Evolutionary conservation across 1,140 invertebrate genomes (phyloP).

Genomic region (Gryllus bimaculatus): DNA sequence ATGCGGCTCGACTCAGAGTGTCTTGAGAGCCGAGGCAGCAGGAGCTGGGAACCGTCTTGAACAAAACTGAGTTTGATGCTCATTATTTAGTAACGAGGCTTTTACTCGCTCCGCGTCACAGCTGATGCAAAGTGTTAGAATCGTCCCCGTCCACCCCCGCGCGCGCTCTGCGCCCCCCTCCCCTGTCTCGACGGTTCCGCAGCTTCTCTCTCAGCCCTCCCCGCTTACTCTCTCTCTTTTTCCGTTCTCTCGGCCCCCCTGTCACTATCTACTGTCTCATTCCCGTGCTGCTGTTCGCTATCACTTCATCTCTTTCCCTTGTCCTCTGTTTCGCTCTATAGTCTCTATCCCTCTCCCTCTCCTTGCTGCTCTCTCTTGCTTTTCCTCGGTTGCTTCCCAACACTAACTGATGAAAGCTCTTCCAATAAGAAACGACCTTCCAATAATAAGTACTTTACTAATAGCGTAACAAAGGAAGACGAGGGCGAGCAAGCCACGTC

Average conservation of each 20-base stretch:
- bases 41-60: neutral
- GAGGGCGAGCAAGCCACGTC: too few relatives aligned
- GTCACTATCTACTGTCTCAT: too few relatives aligned
- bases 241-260: neutral
- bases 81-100: constrained; percentile 20
- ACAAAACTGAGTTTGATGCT: constrained; percentile 14
- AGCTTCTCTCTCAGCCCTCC: neutral
- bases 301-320: too few relatives aligned
- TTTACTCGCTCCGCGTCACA: constrained; percentile 14
- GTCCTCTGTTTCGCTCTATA: too few relatives aligned
- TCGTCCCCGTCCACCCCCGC: neutral
- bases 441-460: too few relatives aligned
- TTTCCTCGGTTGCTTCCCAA: too few relatives aligned
- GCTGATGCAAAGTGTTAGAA: constrained; percentile 6
- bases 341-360: too few relatives aligned
- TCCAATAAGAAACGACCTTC: too few relatives aligned
- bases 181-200: neutral
- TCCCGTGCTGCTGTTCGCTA: too few relatives aligned
- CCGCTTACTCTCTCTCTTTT: neutral
- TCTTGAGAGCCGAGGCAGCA: neutral
- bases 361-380: too few relatives aligned
- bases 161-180: neutral
- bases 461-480: too few relatives aligned
- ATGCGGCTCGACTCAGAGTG: neutral
- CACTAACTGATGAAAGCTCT: too few relatives aligned